Base-by-base conservation (phyloP, 2,888 invertebrate species). In the Ennomos erosarius region DNA sequence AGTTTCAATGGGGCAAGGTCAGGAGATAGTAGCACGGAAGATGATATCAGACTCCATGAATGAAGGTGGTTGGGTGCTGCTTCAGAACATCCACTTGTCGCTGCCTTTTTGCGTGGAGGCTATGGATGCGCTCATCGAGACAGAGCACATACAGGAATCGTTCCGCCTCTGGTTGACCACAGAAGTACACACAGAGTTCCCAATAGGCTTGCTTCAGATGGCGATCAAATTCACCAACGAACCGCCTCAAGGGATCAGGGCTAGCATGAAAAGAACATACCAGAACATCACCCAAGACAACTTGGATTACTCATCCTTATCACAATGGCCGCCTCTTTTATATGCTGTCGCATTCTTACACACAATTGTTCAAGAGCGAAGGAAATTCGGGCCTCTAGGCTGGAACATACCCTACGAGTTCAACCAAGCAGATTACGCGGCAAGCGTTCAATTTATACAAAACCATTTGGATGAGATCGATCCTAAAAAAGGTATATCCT, bases 391-490 rank as follows among this genome's bases (percentile, higher is more conserved):
- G 0, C 98, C 99, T 0, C 93, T 99, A 10, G 99, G 99, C 9
- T 99, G 99, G 99, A 99, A 99, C 81, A 94, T 99, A 66, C 98
- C 98, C 0, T 99, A 99, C 76, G 99, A 99, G 86, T 99, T 99
- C 83, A 98, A 98, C 89, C 98, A 99, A 90, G 97, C 99, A 0
- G 99, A 99, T 84, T 98, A 98, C 79, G 97, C 97, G 2, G 98
- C 99, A 1, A 97, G 98, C 62, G 97, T 99, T 1, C 98, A 98
- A 84, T 99, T 99, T 82, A 94, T 99, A 59, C 99, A 99, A 84
- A 99, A 99, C 84, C 99, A 99, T 88, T 91, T 99, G 59, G 99
- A 99, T 80, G 99, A 99, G 81, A 97, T 99, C 93, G 99, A 99
- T 84, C 97, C 98, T 0, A 99, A 98, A 81, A 98, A 98, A 91